Evolutionary conservation across 2,888 invertebrate species (phyloP), one percentile per base, ranked within the genome.

Genomic region (Drosophila borealis): DNA sequence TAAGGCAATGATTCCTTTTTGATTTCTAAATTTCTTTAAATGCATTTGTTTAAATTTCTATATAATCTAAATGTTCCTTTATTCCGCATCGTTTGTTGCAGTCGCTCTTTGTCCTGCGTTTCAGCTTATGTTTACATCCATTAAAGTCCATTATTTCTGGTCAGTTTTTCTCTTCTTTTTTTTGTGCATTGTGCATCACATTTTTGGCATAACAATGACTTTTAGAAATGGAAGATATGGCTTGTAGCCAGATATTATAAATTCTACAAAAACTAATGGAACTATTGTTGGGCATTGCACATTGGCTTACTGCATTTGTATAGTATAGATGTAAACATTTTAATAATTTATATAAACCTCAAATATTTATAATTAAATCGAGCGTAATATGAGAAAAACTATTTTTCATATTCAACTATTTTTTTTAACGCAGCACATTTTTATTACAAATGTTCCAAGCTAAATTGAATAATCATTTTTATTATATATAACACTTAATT

Each of bases 131-230:
- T 25, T 33, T 73, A 65, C 44, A 72, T 74, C 85, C 81, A 87
- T 84, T 84, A 84, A 68, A 60, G 50, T 51, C 61, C 80, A 75
- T 75, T 75, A 60, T 70, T 60, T 60, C 51, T 44, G 46, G 14
- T 41, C 62, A 60, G 41, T 17, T 50, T 17, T 39, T 25, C 25
- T 37, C 9, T n/a, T 14, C 5, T 21, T 21, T 37, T 39, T 29
- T 21, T 39, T 34, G 21, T 36, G 69, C 60, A 79, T 70, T 75
- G 79, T 78, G 41, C 48, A 56, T 17, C 5, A 56, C 29, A 57
- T 51, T 64, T 67, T 60, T 53, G n/a, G 36, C 21, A 71, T 56
- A 83, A 83, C 81, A 83, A 82, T 70, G 82, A 72, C 34, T 70
- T 68, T 39, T 36, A 17, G 25, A 14, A 48, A 67, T 49, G 46